These are phyloP conservation scores for Gobius niger DNA, from an alignment of 2,113 vertebrate species.

Conservation along the genomic window DNA sequence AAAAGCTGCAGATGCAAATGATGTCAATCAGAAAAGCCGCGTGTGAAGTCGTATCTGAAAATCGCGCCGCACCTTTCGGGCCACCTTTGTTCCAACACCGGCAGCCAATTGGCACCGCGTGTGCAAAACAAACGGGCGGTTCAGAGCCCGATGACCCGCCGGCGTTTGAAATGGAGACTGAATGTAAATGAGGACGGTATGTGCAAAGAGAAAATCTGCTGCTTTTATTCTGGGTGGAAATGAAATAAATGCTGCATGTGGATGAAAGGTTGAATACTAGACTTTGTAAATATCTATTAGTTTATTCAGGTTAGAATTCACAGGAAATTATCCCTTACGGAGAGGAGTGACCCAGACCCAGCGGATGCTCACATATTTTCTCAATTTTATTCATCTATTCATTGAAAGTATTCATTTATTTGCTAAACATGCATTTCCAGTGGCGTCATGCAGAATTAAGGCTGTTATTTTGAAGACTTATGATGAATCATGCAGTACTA, in stretches of 20 bases:
- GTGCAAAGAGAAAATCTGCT: not conserved
- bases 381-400: no score
- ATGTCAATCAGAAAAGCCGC: conserved; percentile 20
- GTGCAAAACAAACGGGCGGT: not conserved
- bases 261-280: not conserved
- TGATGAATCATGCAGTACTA: no score
- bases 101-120: conserved; percentile 16
- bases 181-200: conserved; percentile 5
- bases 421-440: no score
- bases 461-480: no score
- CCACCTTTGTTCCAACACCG: conserved; percentile 1
- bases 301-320: no score
- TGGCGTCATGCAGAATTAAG: no score
- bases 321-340: no score
- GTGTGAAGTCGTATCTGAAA: conserved; percentile 6
- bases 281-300: no score
- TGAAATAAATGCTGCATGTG: not conserved
- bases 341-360: no score
- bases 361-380: no score
- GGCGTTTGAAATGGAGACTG: not conserved
- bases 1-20: conserved; percentile 17
- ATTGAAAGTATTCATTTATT: no score
- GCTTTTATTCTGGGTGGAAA: not conserved
- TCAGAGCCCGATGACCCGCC: not conserved
- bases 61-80: not conserved